These are phyloP conservation scores for Scaptomyza pallida DNA, from an alignment of 1,140 invertebrate genomes.

Conservation along the genomic window DNA sequence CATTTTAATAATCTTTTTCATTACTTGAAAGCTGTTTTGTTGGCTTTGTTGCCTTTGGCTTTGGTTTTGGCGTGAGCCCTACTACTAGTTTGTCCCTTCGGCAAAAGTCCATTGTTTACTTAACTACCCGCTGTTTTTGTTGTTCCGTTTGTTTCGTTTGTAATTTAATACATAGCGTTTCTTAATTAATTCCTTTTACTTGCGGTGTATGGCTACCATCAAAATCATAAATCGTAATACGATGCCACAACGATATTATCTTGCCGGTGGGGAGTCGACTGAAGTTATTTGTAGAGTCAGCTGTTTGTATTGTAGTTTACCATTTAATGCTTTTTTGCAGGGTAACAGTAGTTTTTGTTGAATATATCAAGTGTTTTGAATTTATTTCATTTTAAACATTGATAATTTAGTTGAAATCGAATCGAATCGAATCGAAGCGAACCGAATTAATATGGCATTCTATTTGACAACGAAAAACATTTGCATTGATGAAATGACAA, in stretches of 20 bases:
- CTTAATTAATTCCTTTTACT: constrained; percentile 74
- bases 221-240: constrained; percentile 60
- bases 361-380: background rate
- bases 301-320: background rate
- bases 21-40: constrained; percentile 46
- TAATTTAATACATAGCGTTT: constrained; percentile 67
- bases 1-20: constrained; percentile 68
- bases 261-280: constrained; percentile 27
- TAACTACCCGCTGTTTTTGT: constrained; percentile 26
- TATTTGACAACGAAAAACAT: constrained; percentile 47
- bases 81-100: constrained; percentile 13
- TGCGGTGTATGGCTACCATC: constrained; percentile 44
- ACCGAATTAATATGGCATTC: constrained; percentile 52
- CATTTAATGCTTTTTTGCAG: constrained; percentile 5
- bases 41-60: constrained; percentile 21
- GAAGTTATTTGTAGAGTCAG: constrained; percentile 31
- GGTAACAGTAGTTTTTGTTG: background rate
- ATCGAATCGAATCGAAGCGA: constrained; percentile 2
- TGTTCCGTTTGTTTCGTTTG: constrained; percentile 28
- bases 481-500: constrained; percentile 75
- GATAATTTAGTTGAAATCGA: constrained; percentile 2
- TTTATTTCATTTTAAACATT: constrained; percentile 8
- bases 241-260: constrained; percentile 45
- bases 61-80: constrained; percentile 6
- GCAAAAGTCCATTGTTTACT: constrained; percentile 37